Base-by-base conservation (phyloP, 2,113 vertebrate genomes). In the human (Homo sapiens) region DNA sequence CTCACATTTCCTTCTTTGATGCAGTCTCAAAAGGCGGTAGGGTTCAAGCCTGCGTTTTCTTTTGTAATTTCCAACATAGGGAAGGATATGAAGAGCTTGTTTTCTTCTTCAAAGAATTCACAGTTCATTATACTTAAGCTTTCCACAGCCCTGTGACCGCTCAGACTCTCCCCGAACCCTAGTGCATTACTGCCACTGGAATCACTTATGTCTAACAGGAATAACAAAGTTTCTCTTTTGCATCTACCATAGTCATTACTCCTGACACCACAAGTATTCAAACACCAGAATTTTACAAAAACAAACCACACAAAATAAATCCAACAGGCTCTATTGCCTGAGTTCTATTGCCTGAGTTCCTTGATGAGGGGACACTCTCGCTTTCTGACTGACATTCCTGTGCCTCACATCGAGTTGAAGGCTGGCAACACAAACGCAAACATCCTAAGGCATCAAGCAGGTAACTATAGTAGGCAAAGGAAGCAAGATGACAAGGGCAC, bases 51-150 rank as follows among this genome's bases (percentile, higher is more conserved):
- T 92, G 38, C 32, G 76, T 64, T 97, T 90, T 68, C 80, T 45
- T 96, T 93, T 79, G 32, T 93, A 94, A 96, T 97, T 94, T 79
- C 55, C 38, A 97, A 73, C 57, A 59, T n/a, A 61, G 12, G 38
- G 30, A 81, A 93, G 61, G 55, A 64, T 97, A 76, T 61, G 50
- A 83, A 84, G 55, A 52, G 52, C 70, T 93, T 96, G 82, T 91
- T 80, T 79, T 93, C 84, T 84, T 94, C 93, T 96, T 96, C 95
- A 90, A 90, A 97, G 90, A 70, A 94, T 96, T 98, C 93, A 96
- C 80, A 94, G 95, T 90, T 97, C 84, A 96, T 96, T 92, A 84
- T 80, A 84, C 59, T 84, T 96, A 94, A 93, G 92, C 52, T 93
- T 93, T 93, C 59, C 86, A 38, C 68, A 43, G 38, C 78, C 78